phyloP scores from a whole-genome alignment of 2,888 invertebrate species.

The Drosophila ustulata region DNA sequence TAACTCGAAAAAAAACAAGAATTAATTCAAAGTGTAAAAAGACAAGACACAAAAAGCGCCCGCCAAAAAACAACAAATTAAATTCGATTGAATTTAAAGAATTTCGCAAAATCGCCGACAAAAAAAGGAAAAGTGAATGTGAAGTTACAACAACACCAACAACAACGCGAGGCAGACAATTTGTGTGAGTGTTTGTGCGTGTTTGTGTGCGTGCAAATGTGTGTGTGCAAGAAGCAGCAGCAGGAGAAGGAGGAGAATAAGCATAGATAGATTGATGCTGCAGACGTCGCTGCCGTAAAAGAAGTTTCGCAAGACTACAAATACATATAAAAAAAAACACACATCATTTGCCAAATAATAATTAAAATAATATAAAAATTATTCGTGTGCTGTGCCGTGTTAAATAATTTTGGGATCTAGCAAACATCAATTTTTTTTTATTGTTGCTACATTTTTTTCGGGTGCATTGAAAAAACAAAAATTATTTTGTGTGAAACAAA shows the following conservation, averaged over 20 bases:
- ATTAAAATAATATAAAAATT: neutral
- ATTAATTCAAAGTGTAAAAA: neutral
- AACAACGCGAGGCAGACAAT: conserved; percentile 26
- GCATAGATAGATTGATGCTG: conserved; percentile 21
- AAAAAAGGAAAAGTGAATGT: conserved; percentile 16
- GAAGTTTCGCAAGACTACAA: conserved; percentile 1
- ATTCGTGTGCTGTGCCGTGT: neutral
- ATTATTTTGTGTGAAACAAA: conserved; percentile 2
- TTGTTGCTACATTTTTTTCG: conserved; percentile 38
- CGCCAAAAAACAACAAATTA: conserved; percentile 17
- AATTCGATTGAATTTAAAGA: neutral
- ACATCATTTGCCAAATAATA: conserved; percentile 3
- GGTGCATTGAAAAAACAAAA: conserved; percentile 20
- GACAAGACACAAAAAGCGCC: conserved; percentile 12
- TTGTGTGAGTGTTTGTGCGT: conserved; percentile 22
- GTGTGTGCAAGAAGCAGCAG: conserved; percentile 12
- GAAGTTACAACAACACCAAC: conserved; percentile 9
- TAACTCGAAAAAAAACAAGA: conserved; percentile 2
- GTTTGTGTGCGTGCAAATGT: conserved; percentile 23
- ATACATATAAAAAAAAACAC: neutral
- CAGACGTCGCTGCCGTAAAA: conserved; percentile 3
- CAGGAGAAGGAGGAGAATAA: conserved; percentile 15
- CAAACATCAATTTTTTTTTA: conserved; percentile 15
- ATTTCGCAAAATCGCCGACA: neutral
- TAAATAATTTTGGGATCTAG: neutral